These are phyloP conservation scores for Entomobrya proxima DNA, from an alignment of 2,888 invertebrate genomes.

Conservation along the genomic window DNA sequence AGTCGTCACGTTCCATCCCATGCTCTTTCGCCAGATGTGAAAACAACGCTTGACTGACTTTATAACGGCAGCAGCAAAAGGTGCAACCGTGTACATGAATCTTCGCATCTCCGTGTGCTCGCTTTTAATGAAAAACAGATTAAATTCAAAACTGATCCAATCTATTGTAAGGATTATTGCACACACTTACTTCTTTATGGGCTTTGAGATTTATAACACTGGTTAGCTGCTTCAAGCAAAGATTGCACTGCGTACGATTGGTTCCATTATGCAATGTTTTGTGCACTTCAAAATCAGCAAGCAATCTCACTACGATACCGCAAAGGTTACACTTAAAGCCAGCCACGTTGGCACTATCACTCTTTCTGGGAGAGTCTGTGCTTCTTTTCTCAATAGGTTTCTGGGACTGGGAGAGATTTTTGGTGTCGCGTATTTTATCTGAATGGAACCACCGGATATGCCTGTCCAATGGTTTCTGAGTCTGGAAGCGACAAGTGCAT, in stretches of 20 bases:
- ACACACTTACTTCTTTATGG: slow-evolving; percentile 22
- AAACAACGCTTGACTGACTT: not conserved
- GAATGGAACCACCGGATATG: no score
- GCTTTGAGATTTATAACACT: not conserved
- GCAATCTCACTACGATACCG: not conserved
- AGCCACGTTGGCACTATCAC: no score
- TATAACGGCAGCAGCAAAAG: slow-evolving; percentile 40
- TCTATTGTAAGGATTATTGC: not conserved
- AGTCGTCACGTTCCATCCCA: slow-evolving; percentile 31
- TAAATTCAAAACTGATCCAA: not conserved
- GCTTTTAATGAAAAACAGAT: not conserved
- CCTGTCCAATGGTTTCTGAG: not conserved
- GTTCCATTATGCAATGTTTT: not conserved
- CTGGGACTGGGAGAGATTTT: no score
- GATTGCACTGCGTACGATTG: not conserved
- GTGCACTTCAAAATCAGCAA: slow-evolving; percentile 19
- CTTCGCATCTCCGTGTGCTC: slow-evolving; percentile 14
- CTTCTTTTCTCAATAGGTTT: no score
- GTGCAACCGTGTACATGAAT: slow-evolving; percentile 5
- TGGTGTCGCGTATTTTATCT: no score
- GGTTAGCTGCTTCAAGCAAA: slow-evolving; percentile 26
- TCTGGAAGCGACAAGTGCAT: slow-evolving; percentile 39
- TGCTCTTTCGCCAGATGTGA: not conserved
- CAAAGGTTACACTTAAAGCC: slow-evolving; percentile 29
- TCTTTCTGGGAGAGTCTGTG: no score